Base-by-base conservation (phyloP, 2,888 invertebrate species). In the Andricus quercusramuli region DNA sequence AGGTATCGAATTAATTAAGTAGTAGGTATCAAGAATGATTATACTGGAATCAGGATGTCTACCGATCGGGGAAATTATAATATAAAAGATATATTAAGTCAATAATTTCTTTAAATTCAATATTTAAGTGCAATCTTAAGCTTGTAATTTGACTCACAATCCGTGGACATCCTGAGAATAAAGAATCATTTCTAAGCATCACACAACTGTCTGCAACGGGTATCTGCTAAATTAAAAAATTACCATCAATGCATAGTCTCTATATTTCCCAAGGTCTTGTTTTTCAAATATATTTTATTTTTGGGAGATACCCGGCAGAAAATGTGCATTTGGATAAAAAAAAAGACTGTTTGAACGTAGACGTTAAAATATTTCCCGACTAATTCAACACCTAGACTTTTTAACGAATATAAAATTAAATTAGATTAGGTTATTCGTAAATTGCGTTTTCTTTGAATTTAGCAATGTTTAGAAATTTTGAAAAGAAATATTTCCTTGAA, bases 281-380 rank as follows among this genome's bases (percentile, higher is more conserved):
- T 56, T 67, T 68, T 29, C 20, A 65, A 65, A 32, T 37, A 32
- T 78, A 79, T 79, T 62, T 44, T 47, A 66, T 70, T 79, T 80
- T 79, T 83, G 76, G 80, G 66, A 79, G 80, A 82, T 82, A 82
- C 79, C 79, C 79, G 78, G 82, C 77, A 83, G 84, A 81, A 29
- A 80, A 81, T 82, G 85, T 86, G 87, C 87, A 86, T 88, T 88
- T 86, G 85, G 85, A 86, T 84, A 87, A 83, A 85, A 85, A 85
- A 85, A 86, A 89, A 89, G 88, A 89, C 89, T 89, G 89, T 85
- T 88, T 80, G 82, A 85, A 88, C 85, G 87, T 87, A 85, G 83
- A 81, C 84, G 84, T 86, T 83, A 83, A 83, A 85, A 82, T 86
- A 77, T 79, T 81, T 13, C 74, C n/a, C 74, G 74, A 56, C 56